These are phyloP conservation scores for Scolopax rusticola DNA, from an alignment of 2,797 vertebrate genomes.

Conservation along the genomic window DNA sequence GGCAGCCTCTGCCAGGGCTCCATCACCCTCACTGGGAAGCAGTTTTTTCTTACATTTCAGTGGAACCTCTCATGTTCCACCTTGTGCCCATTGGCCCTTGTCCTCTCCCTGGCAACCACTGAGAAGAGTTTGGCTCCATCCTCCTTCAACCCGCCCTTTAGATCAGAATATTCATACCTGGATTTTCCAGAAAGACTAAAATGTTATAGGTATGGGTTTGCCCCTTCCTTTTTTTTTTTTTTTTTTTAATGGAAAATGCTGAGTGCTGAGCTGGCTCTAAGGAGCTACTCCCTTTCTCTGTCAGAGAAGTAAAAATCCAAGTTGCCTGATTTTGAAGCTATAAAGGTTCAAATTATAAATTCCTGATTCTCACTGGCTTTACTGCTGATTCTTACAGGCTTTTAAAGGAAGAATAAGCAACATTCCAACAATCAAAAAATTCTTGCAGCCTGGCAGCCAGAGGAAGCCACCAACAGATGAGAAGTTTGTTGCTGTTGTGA, in stretches of 20 bases:
- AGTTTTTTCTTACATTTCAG: no score
- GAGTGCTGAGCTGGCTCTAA: neutral
- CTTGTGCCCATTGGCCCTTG: no score
- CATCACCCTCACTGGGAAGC: no score
- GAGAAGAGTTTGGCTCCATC: no score
- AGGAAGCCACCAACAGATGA: constrained; percentile 79
- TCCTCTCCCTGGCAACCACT: no score
- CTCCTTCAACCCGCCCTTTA: no score
- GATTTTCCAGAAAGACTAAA: neutral
- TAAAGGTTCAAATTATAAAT: neutral
- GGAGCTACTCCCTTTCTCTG: neutral
- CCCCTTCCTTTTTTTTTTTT: no score
- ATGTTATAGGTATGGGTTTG: neutral
- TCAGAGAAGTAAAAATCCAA: neutral
- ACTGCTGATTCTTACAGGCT: constrained; percentile 74
- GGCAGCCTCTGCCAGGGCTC: no score
- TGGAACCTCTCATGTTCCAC: no score
- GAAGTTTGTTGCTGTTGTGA: neutral
- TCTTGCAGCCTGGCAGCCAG: constrained; percentile 88
- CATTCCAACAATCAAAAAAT: constrained; percentile 82
- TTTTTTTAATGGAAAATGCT: neutral
- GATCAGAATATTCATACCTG: neutral
- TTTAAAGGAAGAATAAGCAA: constrained; percentile 84
- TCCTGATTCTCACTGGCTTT: neutral
- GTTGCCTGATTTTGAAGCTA: neutral